Base-by-base conservation (phyloP, 2,113 vertebrate species). In the Monopterus albus region DNA sequence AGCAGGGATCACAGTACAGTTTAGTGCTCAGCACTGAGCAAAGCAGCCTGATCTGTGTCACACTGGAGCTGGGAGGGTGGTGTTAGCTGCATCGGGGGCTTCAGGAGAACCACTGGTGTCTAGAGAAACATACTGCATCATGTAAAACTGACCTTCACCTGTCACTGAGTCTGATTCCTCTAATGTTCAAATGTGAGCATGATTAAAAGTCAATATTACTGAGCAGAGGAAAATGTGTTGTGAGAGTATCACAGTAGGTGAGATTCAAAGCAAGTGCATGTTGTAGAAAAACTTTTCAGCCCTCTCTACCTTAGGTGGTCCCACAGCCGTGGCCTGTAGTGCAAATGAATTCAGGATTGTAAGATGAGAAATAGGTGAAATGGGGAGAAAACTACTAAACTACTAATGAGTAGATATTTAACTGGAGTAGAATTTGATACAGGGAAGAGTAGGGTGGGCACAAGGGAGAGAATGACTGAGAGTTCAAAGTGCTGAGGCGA, bases 371-470 rank as follows among this genome's bases (percentile, higher is more conserved):
- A 13, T 20, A 66, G 40, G 79, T 81, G 46, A 83, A 78, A 72
- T 17, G 33, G 33, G 66, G 57, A 56, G 64, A 58, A 57, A 73
- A 63, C 18, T 3, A 21, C 57, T 20, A 57, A 66, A 53, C 57
- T 45, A 67, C 76, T 81, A 82, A 82, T 78, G 81, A 84, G 82
- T 33, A 43, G 52, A 79, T 75, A 64, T 87, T 84, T 83, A 83
- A 78, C 76, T 26, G 64, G 75, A 67, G 67, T 66, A 83, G 72
- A 73, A 83, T 83, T 55, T 55, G 75, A 74, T 66, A 71, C 52
- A 6, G 38, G 38, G 75, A 69, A 65, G 72, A 76, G 56, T 49
- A 23, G 79, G 65, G 72, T 55, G 75, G 82, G 77, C 49, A 70
- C 36, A 18, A 56, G 59, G 29, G 7, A 47, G 82, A 83, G 67